Evolutionary conservation across 2,113 vertebrate species (phyloP), one percentile per base, ranked within the genome.

Genomic region (Odocoileus hemionus): DNA sequence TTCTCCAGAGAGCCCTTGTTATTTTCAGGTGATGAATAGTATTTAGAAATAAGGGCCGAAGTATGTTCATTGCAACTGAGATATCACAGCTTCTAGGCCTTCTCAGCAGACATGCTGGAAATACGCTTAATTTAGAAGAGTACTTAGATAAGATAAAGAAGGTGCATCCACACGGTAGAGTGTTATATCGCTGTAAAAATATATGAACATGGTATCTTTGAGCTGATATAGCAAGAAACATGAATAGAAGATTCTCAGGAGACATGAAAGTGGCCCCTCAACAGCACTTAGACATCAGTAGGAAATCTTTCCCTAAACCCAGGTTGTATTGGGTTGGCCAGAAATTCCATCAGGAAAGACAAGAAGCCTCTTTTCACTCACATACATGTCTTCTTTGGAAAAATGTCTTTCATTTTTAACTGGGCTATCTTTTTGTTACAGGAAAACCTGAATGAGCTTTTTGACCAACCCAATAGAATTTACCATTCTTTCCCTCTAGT

Each of bases 1-100:
- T 82, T 55, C 67, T 70, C 93, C 60, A 13, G 82, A 91, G 60
- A 36, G 47, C 39, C 17, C 50, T n/a, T 6, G 6, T 58, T n/a
- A 30, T 30, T 43, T 88, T 26, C n/a, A 28, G 17, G 26, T 19
- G 43, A 43, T 6, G 39, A 36, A 26, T 17, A 21, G 6, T 14
- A 12, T 30, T 85, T 57, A 70, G 70, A 82, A 86, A 54, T 52
- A 17, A 76, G 60, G 28, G 4, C 25, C 13, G 7, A 36, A 39
- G 52, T 39, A 14, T 78, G 57, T 26, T 15, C 4, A 0, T 14
- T 26, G 54, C 39, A 23, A 0, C n/a, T 43, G 9, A 39, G 28
- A 1, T 5, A 3, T 45, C 78, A 1, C 2, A 33, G 79, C 36
- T 54, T 47, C 55, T 9, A 9, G 54, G 28, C 26, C 58, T 25